Conservation (phyloP, 1,140 invertebrate species). For the Oncopodura yosiiana region DNA sequence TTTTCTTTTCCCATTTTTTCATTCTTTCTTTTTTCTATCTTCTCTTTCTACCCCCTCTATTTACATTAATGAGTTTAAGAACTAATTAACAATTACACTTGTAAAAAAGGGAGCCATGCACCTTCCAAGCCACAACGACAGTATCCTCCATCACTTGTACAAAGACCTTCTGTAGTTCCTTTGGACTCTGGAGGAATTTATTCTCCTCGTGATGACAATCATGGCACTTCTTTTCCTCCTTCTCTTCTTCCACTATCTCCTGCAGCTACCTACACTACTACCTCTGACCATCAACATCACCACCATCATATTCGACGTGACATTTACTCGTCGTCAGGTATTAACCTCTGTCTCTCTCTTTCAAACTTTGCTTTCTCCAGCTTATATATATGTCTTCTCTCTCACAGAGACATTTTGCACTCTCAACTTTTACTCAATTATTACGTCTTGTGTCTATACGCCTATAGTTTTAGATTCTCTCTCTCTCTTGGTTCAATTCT, state of each 20-base stretch:
- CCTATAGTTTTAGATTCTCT: no score
- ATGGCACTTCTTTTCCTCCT: neutral
- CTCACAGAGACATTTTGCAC: no score
- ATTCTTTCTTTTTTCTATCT: neutral
- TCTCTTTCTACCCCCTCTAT: neutral
- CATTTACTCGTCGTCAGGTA: slow-evolving; percentile 26
- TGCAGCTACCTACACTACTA: slow-evolving; percentile 7
- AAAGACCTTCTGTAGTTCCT: slow-evolving; percentile 24
- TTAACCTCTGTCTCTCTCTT: neutral
- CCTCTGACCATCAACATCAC: neutral
- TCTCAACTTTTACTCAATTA: no score
- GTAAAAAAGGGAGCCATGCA: slow-evolving; percentile 18
- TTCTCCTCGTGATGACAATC: slow-evolving; percentile 11
- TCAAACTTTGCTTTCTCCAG: neutral
- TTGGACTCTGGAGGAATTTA: slow-evolving; percentile 18
- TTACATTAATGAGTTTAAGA: neutral
- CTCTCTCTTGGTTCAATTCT: no score
- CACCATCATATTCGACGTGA: slow-evolving; percentile 25
- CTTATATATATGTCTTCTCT: neutral
- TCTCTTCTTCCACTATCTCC: slow-evolving; percentile 7
- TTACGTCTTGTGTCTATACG: no score
- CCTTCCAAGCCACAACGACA: slow-evolving; percentile 30
- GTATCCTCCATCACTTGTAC: slow-evolving; percentile 17
- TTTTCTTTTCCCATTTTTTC: neutral
- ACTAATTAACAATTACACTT: neutral